Base-by-base conservation (phyloP, 1,140 invertebrate species). In the Anthonomus grandis region DNA sequence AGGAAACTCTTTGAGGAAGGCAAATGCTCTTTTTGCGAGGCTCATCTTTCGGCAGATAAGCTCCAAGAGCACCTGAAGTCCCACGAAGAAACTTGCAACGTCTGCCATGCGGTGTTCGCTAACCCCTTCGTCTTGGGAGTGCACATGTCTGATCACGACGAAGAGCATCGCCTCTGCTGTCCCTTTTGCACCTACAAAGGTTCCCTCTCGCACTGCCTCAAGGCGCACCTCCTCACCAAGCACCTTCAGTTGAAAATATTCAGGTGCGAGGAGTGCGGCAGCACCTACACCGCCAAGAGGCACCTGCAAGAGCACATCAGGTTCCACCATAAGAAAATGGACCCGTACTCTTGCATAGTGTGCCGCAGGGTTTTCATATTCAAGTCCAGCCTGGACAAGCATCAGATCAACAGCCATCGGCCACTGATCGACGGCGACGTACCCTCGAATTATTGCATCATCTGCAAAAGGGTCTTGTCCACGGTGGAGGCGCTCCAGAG, bases 101-200 rank as follows among this genome's bases (percentile, higher is more conserved):
- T 46, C 6, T 59, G 57, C 23, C 17, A 39, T 5, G 1, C 4
- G 8, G 8, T 22, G 1, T 59, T 44, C 19, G 18, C 50, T 1
- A 52, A 53, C 17, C 31, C 57, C n/a, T 59, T 39, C 22, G 12
- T 53, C 23, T 42, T 59, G 36, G 57, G 57, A 1, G 25, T 52
- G 6, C 57, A 59, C 38, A 22, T 52, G 23, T 25, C 57, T 2
- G 57, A 59, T 17, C 57, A 59, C 41, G 41, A 52, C 21, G 9
- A 22, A 13, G 41, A 52, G 2, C 31, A 39, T 3, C 78, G 19
- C 21, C 15, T 59, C n/a, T 59, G 49, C 22, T 59, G 57, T 46
- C 48, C 57, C 1, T 53, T 22, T 38, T 59, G 57, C 23, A 13
- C 39, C n/a, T 59, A 50, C 17, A 59, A 52, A 42, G 31, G 31